Evolutionary conservation across 1,140 invertebrate species (phyloP).

Genomic region (Cheumatopsyche charites): DNA sequence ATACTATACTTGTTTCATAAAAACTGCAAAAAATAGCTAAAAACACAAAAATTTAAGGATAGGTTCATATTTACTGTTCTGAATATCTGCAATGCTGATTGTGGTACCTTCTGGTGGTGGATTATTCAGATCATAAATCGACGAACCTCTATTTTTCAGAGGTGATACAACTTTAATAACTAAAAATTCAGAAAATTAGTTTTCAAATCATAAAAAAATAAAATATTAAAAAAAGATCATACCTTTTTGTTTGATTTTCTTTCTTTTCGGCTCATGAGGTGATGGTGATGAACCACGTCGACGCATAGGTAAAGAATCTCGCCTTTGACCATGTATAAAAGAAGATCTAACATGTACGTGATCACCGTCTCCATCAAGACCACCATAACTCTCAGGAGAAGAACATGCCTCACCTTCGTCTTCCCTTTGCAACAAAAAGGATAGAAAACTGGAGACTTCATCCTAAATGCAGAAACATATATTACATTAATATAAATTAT

Average conservation of each 20-base stretch:
- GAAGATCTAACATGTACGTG: neutral
- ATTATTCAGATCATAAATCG: conserved; percentile 46
- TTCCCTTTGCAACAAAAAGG: conserved; percentile 42
- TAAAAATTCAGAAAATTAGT: conserved; percentile 17
- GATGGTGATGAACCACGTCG: neutral
- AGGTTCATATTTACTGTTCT: conserved; percentile 21
- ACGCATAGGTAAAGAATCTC: neutral
- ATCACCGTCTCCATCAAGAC: conserved; percentile 22
- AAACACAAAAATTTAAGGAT: neutral
- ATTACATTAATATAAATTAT: conserved; percentile 6
- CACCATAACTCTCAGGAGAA: conserved; percentile 39
- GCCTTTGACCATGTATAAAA: neutral
- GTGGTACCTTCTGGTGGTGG: conserved; percentile 45
- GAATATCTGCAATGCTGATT: conserved; percentile 39
- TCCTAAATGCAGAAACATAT: conserved; percentile 38
- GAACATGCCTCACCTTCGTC: conserved; percentile 32
- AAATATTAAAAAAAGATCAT: conserved; percentile 12
- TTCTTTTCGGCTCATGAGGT: conserved; percentile 17
- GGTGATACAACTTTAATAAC: conserved; percentile 38
- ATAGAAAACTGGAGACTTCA: conserved; percentile 44
- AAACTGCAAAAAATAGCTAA: neutral
- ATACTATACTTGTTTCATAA: neutral
- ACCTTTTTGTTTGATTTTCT: conserved; percentile 33
- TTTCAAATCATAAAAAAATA: conserved; percentile 6
- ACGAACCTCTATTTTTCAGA: conserved; percentile 41